Evolutionary conservation across 2,113 vertebrate species (phyloP), one percentile per base, ranked within the genome.

Genomic region (Elephantulus edwardii): DNA sequence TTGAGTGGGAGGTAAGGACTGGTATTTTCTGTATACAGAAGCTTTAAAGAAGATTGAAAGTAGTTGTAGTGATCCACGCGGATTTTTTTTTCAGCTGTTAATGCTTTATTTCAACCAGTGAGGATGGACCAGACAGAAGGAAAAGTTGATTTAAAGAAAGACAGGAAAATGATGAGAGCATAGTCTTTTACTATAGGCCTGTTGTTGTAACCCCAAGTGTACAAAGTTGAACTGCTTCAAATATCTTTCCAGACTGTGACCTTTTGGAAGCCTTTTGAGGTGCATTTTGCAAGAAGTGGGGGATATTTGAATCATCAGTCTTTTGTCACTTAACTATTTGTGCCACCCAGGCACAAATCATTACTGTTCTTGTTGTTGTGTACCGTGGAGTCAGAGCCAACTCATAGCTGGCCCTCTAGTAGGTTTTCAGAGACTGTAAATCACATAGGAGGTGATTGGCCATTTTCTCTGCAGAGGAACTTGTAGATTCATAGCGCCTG

Each of bases 1-100:
- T 83, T 83, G 35, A 48, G 77, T 52, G 22, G 19, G 5, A 64
- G 12, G 1, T 72, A 22, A 75, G 13, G 60, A 85, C 33, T 5
- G 84, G 50, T 35, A 28, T 12, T 14, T 40, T 68, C 11, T 83
- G 4, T 78, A 81, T 68, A 70, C 68, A 76, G 20, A 74, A 22
- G 20, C 72, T 72, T 85, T 66, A 40, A 80, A 82, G 89, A 88
- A 62, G 28, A 90, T 85, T 75, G 50, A 79, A 85, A 35, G 38
- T 60, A 75, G 35, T 70, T 75, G 35, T 38, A 78, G 13, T 8
- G 40, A 46, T 33, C 22, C 33, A n/a, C 30, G 33, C 9, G 74
- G 35, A 78, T 76, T 81, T 83, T 3, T 38, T 74, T 79, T 91
- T 72, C 40, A 82, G 26, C 8, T 60, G 8, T 42, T 89, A 58